Conservation (phyloP, 2,888 invertebrate genomes). For the Seira ritae region DNA sequence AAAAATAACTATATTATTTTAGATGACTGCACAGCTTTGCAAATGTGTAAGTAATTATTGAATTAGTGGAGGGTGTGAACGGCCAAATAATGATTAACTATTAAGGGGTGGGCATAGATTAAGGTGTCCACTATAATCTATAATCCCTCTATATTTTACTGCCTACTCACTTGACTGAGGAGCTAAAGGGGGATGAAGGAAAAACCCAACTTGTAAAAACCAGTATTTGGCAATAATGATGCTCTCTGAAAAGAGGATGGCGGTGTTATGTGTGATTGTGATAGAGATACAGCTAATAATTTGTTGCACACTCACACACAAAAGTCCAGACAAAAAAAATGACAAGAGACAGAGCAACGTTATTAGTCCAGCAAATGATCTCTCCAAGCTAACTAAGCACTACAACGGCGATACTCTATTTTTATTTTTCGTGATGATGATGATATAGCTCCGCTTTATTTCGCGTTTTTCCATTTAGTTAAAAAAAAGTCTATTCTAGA, state of each 20-base stretch:
- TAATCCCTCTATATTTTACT: background rate
- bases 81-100: background rate
- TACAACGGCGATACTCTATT: conserved; percentile 21
- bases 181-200: conserved; percentile 29
- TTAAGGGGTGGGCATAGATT: background rate
- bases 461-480: background rate
- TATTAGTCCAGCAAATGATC: conserved; percentile 37
- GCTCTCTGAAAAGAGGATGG: conserved; percentile 51
- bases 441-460: background rate
- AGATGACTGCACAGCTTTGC: background rate
- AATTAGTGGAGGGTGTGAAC: conserved; percentile 7
- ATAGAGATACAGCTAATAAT: conserved; percentile 56
- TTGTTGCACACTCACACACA: conserved; percentile 33
- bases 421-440: background rate
- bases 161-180: conserved; percentile 5
- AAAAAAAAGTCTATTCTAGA: background rate
- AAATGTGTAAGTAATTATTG: background rate
- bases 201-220: conserved; percentile 32
- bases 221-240: conserved; percentile 26
- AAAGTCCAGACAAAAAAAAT: conserved; percentile 27
- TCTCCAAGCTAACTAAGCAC: conserved; percentile 53
- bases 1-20: no score
- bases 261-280: conserved; percentile 45
- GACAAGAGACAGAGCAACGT: conserved; percentile 4
- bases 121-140: conserved; percentile 1